Evolutionary conservation across 2,113 vertebrate genomes (phyloP).

Genomic region (Chaenogobius annularis): DNA sequence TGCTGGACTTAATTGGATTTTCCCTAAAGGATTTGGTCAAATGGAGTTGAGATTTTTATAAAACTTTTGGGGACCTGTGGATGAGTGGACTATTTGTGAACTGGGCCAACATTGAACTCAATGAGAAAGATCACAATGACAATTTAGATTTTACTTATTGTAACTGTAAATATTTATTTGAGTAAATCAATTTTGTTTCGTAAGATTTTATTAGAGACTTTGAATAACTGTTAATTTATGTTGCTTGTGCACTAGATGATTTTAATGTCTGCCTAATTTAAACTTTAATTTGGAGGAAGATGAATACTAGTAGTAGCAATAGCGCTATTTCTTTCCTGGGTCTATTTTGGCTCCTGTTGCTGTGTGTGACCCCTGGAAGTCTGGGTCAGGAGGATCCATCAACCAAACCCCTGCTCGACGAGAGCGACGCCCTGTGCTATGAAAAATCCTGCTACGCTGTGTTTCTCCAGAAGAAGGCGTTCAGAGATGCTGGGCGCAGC

Average conservation of each 20-base stretch:
- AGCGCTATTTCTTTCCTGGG: slow-evolving; percentile 51
- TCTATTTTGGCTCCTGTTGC: slow-evolving; percentile 52
- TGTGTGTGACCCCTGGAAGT: slow-evolving; percentile 53
- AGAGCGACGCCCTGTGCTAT: slow-evolving; percentile 78
- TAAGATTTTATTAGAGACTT: neutral
- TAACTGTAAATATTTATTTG: slow-evolving; percentile 31
- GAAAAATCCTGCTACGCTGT: slow-evolving; percentile 82
- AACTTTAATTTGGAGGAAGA: slow-evolving; percentile 41
- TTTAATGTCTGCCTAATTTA: slow-evolving; percentile 54
- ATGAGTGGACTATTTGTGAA: slow-evolving; percentile 37
- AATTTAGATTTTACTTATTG: neutral
- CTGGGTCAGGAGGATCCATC: slow-evolving; percentile 54
- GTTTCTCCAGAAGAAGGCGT: slow-evolving; percentile 79
- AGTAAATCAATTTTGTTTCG: neutral
- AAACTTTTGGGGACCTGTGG: slow-evolving; percentile 19
- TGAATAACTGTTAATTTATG: slow-evolving; percentile 28
- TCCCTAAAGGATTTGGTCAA: neutral
- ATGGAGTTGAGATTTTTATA: slow-evolving; percentile 18
- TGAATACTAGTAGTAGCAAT: slow-evolving; percentile 36
- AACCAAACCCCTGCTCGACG: slow-evolving; percentile 42
- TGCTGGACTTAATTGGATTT: slow-evolving; percentile 29
- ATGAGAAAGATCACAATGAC: neutral
- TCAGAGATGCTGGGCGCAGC: slow-evolving; percentile 85
- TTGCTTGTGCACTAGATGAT: neutral
- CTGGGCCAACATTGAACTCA: neutral